Base-by-base conservation (phyloP, 2,888 invertebrate species). In the Mythimna loreyi region DNA sequence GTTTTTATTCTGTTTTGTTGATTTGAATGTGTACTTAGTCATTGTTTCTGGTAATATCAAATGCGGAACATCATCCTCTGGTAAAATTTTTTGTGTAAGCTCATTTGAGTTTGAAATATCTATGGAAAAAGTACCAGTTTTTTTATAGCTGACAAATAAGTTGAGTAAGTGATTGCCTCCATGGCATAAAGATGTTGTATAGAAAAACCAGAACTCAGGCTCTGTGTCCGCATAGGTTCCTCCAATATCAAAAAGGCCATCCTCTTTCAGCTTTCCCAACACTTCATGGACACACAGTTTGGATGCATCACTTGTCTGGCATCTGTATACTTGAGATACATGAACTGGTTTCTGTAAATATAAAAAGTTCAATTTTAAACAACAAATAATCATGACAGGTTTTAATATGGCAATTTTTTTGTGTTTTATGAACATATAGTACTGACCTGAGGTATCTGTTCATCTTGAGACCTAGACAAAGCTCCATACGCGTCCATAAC, bases 161-260 rank as follows among this genome's bases (percentile, higher is more conserved):
- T 91, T 94, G 0, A 96, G 81, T 55, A 95, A 72, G 52, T 86
- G 85, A 65, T 89, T 92, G 47, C 85, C 68, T 11, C 90, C 91
- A 8, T 91, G 91, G 58, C 90, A 91, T 6, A 82, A 49, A 5
- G 92, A 88, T 3, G 92, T 91, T 47, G 89, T 87, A 30, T 79
- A 92, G 65, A 89, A 93, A 73, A 96, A 96, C 94, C 94, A 95
- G 19, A 94, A 81, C 5, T 94, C 93, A 13, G 93, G 82, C 6
- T 86, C 84, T 1, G 81, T 68, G 1, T 83, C 83, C 2, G 81
- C 81, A 65, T 92, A 92, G 40, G 92, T 92, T 33, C 94, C 95
- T 40, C 95, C 95, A 40, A 96, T 93, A 56, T 93, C 91, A 78
- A 89, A 93, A 40, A 87, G 86, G 13, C 82, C 84, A 21, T 65